Conservation (phyloP, 1,140 invertebrate genomes). For the Drosophila saltans region DNA sequence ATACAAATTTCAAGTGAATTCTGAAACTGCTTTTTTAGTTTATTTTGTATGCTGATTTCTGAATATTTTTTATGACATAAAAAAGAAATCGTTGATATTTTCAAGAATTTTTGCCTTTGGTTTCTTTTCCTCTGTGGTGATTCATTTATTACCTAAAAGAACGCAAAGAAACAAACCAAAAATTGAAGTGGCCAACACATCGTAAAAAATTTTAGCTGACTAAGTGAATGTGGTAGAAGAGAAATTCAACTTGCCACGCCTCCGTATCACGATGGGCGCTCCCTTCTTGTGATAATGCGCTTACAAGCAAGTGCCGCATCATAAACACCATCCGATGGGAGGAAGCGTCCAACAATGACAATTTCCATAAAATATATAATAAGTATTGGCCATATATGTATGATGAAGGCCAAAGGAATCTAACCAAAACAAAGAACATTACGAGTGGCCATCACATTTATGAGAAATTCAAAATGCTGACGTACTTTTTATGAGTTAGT, state of each 20-base stretch:
- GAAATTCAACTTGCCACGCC: conserved; percentile 31
- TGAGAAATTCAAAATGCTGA: conserved; percentile 56
- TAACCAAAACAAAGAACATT: conserved; percentile 22
- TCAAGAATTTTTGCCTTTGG: neutral
- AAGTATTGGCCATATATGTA: conserved; percentile 20
- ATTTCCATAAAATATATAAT: conserved; percentile 60
- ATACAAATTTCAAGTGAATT: too few species aligned
- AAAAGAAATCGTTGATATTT: neutral
- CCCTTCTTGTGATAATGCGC: conserved; percentile 14
- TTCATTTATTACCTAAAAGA: neutral
- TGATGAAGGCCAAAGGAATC: conserved; percentile 25
- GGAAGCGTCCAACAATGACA: conserved; percentile 38
- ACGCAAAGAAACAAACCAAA: neutral
- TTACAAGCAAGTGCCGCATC: conserved; percentile 26
- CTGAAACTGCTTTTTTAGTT: neutral
- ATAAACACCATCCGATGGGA: conserved; percentile 35
- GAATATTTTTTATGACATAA: neutral
- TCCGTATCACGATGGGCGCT: neutral
- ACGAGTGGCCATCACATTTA: conserved; percentile 49
- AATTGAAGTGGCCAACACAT: conserved; percentile 29
- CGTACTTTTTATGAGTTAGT: conserved; percentile 44
- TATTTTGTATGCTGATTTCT: neutral
- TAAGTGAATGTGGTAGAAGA: conserved; percentile 46
- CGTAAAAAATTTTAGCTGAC: conserved; percentile 49
- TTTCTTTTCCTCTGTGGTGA: neutral